Evolutionary conservation across 2,113 vertebrate genomes (phyloP), one percentile per base, ranked within the genome.

Genomic region (Oxyura jamaicensis): DNA sequence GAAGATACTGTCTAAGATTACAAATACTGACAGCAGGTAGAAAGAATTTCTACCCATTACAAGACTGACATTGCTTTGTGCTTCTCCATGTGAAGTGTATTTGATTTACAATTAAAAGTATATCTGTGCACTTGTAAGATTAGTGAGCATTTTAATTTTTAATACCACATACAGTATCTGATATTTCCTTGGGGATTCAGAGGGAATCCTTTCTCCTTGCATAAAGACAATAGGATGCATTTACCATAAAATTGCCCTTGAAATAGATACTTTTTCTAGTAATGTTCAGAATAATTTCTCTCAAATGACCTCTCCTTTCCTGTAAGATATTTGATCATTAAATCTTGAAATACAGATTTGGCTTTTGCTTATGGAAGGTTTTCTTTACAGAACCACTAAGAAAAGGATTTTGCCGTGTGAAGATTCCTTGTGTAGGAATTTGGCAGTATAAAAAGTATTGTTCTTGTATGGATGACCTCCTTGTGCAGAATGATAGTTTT

Each of bases 401-500:
- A 65, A 88, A 95, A 95, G 92, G n/a, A 74, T 77, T 86, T 92
- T 93, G 29, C 35, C 42, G 17, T 1, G 39, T 78, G 83, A 93
- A 96, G 81, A 86, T 91, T 96, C 67, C 68, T 82, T 68, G 58
- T 22, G 42, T 46, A 39, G 33, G 72, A 91, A 96, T 96, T 97
- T 96, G 28, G 79, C 88, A 96, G 75, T 50, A 42, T 71, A 92
- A 95, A 97, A 85, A 82, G 62, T 75, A 96, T 97, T 97, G 95
- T 97, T 98, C 96, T 97, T 94, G 82, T 52, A 6, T 67, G 75
- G 95, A 92, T 98, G 97, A 97, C 97, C 97, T 98, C 97, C 91
- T 98, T 97, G 95, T 53, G 26, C 80, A 92, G 90, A 97, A 80
- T 96, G 93, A 97, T 97, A 95, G 92, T 95, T 98, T 98, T 98